These are phyloP conservation scores for Volucella inanis DNA, from an alignment of 2,888 invertebrate genomes.

Conservation along the genomic window DNA sequence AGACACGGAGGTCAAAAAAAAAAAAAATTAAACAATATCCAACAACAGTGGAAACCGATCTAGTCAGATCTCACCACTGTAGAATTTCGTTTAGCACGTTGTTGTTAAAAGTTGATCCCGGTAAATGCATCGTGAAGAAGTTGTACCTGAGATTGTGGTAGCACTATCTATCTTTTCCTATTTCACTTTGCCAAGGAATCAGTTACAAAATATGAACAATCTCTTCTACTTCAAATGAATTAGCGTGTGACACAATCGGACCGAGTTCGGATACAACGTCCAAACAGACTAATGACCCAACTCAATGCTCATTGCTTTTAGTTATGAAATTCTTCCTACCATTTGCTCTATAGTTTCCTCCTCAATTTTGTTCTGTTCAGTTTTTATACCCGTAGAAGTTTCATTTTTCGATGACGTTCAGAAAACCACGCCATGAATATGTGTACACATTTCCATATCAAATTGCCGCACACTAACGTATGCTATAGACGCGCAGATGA, in stretches of 20 bases:
- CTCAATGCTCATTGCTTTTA: constrained; percentile 46
- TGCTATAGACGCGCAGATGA: background rate
- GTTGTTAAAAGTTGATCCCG: constrained; percentile 68
- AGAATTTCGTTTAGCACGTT: constrained; percentile 71
- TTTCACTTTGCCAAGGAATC: constrained; percentile 37
- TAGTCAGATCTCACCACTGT: constrained; percentile 52
- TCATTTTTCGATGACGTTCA: constrained; percentile 55
- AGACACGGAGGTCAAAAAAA: constrained; percentile 43
- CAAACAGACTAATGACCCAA: constrained; percentile 58
- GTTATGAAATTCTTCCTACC: constrained; percentile 61
- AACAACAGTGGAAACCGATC: constrained; percentile 40
- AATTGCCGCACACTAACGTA: constrained; percentile 13
- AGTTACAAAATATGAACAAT: constrained; percentile 52
- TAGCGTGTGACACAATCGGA: constrained; percentile 68
- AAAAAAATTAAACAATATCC: constrained; percentile 11
- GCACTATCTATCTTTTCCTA: constrained; percentile 22
- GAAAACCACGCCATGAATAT: constrained; percentile 12
- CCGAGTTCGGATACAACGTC: constrained; percentile 52
- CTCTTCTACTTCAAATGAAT: constrained; percentile 62
- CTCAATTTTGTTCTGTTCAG: constrained; percentile 5
- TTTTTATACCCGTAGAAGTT: constrained; percentile 26
- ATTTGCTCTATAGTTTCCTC: constrained; percentile 9
- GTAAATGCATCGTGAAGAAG: constrained; percentile 47
- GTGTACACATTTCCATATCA: constrained; percentile 2
- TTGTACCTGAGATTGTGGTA: constrained; percentile 29